Conservation (phyloP, 1,140 invertebrate genomes). For the Patella vulgata region DNA sequence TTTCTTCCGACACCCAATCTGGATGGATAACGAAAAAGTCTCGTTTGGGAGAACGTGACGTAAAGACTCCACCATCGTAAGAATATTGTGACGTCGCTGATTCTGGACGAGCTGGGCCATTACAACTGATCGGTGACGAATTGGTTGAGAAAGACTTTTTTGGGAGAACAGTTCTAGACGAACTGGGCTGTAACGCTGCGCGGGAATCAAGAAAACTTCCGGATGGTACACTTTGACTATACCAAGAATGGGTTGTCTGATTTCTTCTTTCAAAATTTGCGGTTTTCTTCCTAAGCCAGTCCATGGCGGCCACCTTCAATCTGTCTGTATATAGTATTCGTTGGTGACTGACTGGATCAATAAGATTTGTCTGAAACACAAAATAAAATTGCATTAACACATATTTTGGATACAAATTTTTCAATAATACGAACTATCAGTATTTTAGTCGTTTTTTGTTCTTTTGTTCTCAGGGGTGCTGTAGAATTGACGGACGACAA, state of each 20-base stretch:
- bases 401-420: no score
- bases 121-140: not conserved
- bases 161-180: constrained; percentile 2
- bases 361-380: no score
- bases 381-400: no score
- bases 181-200: constrained; percentile 1
- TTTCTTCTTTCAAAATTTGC: constrained; percentile 22
- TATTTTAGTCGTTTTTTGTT: no score
- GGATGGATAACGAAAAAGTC: constrained; percentile 30
- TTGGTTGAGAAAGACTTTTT: not conserved
- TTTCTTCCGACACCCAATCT: constrained; percentile 20
- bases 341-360: no score
- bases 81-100: constrained; percentile 8
- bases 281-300: constrained; percentile 7
- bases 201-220: constrained; percentile 2
- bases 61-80: constrained; percentile 39
- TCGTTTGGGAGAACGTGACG: constrained; percentile 4
- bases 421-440: no score
- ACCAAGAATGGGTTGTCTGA: constrained; percentile 26
- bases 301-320: constrained; percentile 8
- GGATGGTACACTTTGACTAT: constrained; percentile 13
- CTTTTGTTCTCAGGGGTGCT: no score
- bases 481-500: no score
- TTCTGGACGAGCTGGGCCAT: not conserved
- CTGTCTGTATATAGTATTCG: no score